phyloP scores from a whole-genome alignment of 1,140 invertebrate species.

The Drosophila miranda region DNA sequence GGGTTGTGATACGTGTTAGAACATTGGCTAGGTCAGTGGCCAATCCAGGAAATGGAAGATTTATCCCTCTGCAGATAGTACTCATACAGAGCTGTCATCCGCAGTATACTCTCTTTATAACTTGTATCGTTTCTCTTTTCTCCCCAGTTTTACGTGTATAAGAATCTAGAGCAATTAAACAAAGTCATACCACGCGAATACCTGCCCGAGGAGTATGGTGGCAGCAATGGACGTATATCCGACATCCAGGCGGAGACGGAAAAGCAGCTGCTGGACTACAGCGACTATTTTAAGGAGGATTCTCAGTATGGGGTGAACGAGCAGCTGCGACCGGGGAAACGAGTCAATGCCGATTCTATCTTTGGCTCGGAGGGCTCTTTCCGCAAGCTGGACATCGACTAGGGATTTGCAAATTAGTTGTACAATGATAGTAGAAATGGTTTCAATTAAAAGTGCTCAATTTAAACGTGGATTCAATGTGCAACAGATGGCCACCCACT shows the following conservation, averaged over 20 bases:
- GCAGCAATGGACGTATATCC: slow-evolving; percentile 82
- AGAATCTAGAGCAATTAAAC: slow-evolving; percentile 76
- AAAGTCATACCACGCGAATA: slow-evolving; percentile 83
- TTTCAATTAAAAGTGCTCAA: slow-evolving; percentile 28
- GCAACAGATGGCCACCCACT: slow-evolving; percentile 22
- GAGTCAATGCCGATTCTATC: slow-evolving; percentile 83
- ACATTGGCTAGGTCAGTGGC: slow-evolving; percentile 34
- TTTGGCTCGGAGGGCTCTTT: slow-evolving; percentile 86
- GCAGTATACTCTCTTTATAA: background rate
- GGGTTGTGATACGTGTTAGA: too few relatives aligned
- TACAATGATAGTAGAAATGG: background rate
- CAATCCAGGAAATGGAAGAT: background rate
- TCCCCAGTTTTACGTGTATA: slow-evolving; percentile 83
- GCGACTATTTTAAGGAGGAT: slow-evolving; percentile 83
- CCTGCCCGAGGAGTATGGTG: slow-evolving; percentile 84
- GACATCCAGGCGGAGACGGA: slow-evolving; percentile 83
- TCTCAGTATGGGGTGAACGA: slow-evolving; percentile 84
- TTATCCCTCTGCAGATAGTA: slow-evolving; percentile 3
- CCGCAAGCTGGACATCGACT: slow-evolving; percentile 81
- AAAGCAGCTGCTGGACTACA: slow-evolving; percentile 82
- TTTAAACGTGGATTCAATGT: background rate
- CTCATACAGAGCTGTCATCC: too few relatives aligned
- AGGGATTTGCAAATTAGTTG: slow-evolving; percentile 26
- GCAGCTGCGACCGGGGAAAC: slow-evolving; percentile 83
- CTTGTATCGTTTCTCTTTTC: background rate